Base-by-base conservation (phyloP, 1,140 invertebrate genomes). In the Drosophila saltans region DNA sequence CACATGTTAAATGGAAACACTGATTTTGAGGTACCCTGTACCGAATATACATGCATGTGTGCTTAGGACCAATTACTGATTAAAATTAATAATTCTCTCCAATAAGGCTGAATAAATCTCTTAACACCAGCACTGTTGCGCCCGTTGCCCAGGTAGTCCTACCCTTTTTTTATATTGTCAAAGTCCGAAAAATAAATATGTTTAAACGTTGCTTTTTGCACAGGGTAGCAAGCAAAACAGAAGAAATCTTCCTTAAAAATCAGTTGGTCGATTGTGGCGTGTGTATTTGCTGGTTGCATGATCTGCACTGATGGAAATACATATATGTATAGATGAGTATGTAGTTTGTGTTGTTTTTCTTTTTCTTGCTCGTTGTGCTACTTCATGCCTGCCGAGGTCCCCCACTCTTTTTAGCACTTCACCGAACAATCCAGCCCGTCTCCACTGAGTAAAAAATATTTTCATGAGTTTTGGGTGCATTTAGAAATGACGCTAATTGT, bases 371-470 rank as follows among this genome's bases (percentile, higher is more conserved):
- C 0, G 6, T 7, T 86, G 83, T 83, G 83, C 82, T 75, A 86
- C 79, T 85, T 86, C 66, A 79, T 68, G 80, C 66, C 71, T 75
- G 76, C 71, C 68, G 75, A 75, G 75, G 75, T 67, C 71, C 72
- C 57, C 66, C 39, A 52, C 26, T 48, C 28, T 4, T 4, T 4
- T 30, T 4, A 30, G 2, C 28, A 30, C 2, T 30, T 30, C 28
- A 4, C 28, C 28, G 4, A 30, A 30, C 28, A 30, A 2, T 4
- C 28, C 4, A 30, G 16, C 28, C 28, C 4, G 2, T 4, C 4
- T 30, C 28, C 48, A 86, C 83, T 83, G 80, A 83, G 83, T 89
- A 84, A 86, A 86, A 86, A 88, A 83, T 81, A 72, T 82, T 74
- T 16, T 41, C 40, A 58, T 60, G 55, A 0, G 16, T 16, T 16